Conservation (phyloP, 2,888 invertebrate genomes). For the Eristalis tenax region DNA sequence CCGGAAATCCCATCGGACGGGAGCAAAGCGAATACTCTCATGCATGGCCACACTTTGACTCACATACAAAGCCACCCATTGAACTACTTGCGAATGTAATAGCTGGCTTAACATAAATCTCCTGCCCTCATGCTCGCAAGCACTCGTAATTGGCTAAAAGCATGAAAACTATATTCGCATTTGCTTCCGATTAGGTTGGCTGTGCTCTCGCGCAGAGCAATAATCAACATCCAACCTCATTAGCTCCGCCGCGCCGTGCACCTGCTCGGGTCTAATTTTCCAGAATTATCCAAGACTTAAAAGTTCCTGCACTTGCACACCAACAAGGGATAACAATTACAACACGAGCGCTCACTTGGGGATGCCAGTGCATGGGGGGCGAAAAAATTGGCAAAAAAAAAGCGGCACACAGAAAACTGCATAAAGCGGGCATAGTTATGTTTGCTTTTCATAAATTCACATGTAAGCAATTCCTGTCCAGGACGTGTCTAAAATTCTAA, state of each 20-base stretch:
- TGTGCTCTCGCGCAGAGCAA: background rate
- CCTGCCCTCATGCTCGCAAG: background rate
- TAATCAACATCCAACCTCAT: conserved; percentile 43
- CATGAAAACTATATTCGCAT: conserved; percentile 1
- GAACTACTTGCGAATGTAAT: background rate
- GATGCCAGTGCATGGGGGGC: background rate
- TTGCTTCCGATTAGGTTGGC: background rate
- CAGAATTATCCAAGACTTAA: conserved; percentile 57
- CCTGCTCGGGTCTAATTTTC: conserved; percentile 50
- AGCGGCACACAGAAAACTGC: background rate
- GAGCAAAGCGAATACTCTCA: background rate
- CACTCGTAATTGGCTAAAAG: background rate
- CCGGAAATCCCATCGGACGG: background rate
- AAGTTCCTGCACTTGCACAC: conserved; percentile 41
- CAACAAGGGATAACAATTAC: conserved; percentile 60
- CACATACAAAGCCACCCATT: background rate
- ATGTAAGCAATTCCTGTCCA: conserved; percentile 61
- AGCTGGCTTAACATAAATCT: background rate
- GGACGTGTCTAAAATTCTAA: conserved; percentile 69
- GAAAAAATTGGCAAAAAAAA: background rate
- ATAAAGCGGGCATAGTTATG: conserved; percentile 11
- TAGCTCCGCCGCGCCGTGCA: conserved; percentile 40
- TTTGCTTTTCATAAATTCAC: conserved; percentile 66
- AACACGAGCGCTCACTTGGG: conserved; percentile 29
- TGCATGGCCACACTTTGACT: background rate